Base-by-base conservation (phyloP, 2,113 vertebrate genomes). In the Phalacrocorax aristotelis region DNA sequence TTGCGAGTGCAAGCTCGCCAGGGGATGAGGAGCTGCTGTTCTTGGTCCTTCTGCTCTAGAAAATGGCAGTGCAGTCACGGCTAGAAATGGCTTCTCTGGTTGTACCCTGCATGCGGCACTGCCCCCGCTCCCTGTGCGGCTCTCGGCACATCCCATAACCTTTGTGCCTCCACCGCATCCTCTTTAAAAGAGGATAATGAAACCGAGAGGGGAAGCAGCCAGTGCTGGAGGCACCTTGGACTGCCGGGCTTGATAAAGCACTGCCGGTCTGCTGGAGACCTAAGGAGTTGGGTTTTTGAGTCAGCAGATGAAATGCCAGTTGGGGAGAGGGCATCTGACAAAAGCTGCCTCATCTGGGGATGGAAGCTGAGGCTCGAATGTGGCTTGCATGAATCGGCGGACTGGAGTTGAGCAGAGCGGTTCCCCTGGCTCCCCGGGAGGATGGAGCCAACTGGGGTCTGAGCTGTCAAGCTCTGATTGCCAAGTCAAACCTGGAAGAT, bases 181-280 rank as follows among this genome's bases (percentile, higher is more conserved):
- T 85, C 78, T 76, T 91, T 70, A 49, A 90, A 94, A 94, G 94
- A 89, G 84, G 78, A 62, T 85, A 91, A 80, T 93, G 93, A 94
- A 91, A 92, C 83, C n/a, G 89, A 93, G 89, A 94, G 57, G 27
- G 48, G 87, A 94, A 96, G 77, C 61, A 48, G 83, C 4, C 4
- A 49, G 42, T 0, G 2, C 58, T 65, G 65, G 52, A 87, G 74
- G 49, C 75, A 83, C 34, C 77, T 85, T 83, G 93, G 42, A 13
- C 70, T 91, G 80, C 54, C 4, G 9, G 22, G 58, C 62, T 83
- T 76, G 44, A 38, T 66, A 68, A 79, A 54, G 40, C n/a, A 8
- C 23, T 91, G 54, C 57, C 72, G 70, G 32, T 90, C 55, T 93
- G 55, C 34, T 0, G 15, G 69, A 64, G 71, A 74, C 52, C 17